These are phyloP conservation scores for Uria lomvia DNA, from an alignment of 2,113 vertebrate species.

Conservation along the genomic window DNA sequence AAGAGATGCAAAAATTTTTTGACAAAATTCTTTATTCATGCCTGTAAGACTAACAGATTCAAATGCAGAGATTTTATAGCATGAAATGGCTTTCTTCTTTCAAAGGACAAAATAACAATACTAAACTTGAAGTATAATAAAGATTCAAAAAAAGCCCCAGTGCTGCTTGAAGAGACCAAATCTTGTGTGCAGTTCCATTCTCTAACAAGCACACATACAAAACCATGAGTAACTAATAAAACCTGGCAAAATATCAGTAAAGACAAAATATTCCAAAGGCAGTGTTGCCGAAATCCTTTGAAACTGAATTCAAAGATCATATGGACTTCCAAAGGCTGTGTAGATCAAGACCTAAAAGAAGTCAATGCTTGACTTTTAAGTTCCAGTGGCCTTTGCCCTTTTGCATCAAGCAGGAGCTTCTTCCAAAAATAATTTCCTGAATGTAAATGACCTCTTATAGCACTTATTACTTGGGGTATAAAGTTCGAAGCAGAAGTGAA, in stretches of 20 bases:
- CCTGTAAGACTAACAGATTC: neutral
- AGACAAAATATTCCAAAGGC: neutral
- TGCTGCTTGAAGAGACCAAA: neutral
- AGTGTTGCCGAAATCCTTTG: neutral
- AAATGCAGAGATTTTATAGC: neutral
- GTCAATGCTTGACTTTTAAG: neutral
- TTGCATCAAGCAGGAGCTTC: conserved; percentile 1
- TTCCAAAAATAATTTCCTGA: conserved; percentile 49
- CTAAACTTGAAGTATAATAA: neutral
- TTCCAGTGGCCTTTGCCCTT: conserved; percentile 7
- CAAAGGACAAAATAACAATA: neutral
- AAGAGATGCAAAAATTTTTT: neutral
- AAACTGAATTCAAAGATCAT: neutral
- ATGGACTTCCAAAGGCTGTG: neutral
- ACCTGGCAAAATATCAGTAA: neutral
- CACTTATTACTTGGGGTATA: neutral
- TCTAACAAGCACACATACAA: neutral
- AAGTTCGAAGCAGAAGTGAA: neutral
- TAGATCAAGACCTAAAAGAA: neutral
- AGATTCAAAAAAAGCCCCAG: neutral
- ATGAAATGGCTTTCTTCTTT: neutral
- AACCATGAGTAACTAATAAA: neutral
- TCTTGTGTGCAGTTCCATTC: neutral
- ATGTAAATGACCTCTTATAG: conserved; percentile 16
- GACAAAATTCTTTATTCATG: neutral